These are phyloP conservation scores for Congeria kusceri DNA, from an alignment of 2,888 invertebrate species.

Conservation along the genomic window DNA sequence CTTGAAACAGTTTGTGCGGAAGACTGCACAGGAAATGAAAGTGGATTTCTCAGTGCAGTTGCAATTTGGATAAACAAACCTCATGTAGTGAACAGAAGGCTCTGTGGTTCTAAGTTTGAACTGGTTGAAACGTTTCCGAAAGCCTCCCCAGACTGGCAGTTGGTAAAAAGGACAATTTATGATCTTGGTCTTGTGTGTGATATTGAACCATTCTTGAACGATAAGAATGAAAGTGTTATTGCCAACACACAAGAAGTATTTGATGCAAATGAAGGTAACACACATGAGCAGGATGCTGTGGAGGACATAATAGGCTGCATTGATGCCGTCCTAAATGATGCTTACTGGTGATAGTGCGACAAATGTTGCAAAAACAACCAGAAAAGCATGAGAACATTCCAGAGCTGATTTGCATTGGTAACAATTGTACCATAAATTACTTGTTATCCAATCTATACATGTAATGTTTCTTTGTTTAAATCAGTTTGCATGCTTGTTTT, in stretches of 20 bases:
- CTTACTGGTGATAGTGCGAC: conserved; percentile 65
- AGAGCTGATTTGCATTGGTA: conserved; percentile 75
- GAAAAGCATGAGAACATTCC: conserved; percentile 67
- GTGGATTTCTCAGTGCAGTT: conserved; percentile 69
- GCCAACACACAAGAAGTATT: too few relatives aligned
- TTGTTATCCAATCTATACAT: neutral
- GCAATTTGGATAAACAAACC: conserved; percentile 81
- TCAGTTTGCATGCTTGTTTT: too few relatives aligned
- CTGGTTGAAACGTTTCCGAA: too few relatives aligned
- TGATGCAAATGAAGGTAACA: neutral
- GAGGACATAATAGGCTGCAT: conserved; percentile 26
- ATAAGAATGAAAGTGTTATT: too few relatives aligned
- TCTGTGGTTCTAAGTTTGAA: conserved; percentile 72
- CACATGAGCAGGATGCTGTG: neutral
- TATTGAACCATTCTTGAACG: too few relatives aligned
- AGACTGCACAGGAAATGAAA: conserved; percentile 7
- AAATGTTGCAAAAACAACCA: conserved; percentile 73
- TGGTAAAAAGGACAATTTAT: neutral
- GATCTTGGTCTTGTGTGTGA: conserved; percentile 1
- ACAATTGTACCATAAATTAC: neutral
- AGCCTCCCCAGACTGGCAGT: too few relatives aligned
- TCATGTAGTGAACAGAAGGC: conserved; percentile 76
- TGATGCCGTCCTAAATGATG: conserved; percentile 29
- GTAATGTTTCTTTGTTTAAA: too few relatives aligned
- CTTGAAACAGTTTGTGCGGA: neutral